Evolutionary conservation across 2,113 vertebrate genomes (phyloP).

Genomic region (Podarcis cretensis): DNA sequence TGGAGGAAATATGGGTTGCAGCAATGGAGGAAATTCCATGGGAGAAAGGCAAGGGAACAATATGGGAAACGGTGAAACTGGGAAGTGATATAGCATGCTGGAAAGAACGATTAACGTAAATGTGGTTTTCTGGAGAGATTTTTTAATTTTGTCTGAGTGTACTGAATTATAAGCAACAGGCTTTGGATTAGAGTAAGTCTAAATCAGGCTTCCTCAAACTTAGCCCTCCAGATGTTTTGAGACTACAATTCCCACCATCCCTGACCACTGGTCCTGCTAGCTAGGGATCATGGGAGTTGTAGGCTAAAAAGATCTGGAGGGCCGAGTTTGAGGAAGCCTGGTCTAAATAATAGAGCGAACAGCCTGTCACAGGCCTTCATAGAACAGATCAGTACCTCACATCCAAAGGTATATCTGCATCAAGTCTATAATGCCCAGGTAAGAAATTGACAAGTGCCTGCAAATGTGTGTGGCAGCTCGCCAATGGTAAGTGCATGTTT

Average conservation of each 20-base stretch:
- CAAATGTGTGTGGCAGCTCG: background rate
- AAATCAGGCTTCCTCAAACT: background rate
- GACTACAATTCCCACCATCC: too few relatives aligned
- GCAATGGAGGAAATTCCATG: too few relatives aligned
- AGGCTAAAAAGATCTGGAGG: too few relatives aligned
- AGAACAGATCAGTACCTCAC: background rate
- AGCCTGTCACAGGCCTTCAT: background rate
- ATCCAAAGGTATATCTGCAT: background rate
- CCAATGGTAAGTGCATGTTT: background rate
- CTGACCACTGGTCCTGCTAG: too few relatives aligned
- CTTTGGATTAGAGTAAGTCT: background rate
- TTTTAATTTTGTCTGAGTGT: background rate
- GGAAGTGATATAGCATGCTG: background rate
- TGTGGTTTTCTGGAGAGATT: background rate
- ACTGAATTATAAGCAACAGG: background rate
- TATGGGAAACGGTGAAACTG: background rate
- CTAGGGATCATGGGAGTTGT: too few relatives aligned
- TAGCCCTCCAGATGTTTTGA: too few relatives aligned
- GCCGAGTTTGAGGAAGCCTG: too few relatives aligned
- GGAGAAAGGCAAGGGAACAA: background rate
- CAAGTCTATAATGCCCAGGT: background rate
- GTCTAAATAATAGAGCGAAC: background rate
- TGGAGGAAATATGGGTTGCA: too few relatives aligned
- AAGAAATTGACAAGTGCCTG: background rate
- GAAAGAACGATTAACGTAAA: background rate